Percentiles rank a stretch among this genome's conserved stretches.
Conservation (phyloP, 2,113 vertebrate species). For the Neopipo cinnamomea region DNA sequence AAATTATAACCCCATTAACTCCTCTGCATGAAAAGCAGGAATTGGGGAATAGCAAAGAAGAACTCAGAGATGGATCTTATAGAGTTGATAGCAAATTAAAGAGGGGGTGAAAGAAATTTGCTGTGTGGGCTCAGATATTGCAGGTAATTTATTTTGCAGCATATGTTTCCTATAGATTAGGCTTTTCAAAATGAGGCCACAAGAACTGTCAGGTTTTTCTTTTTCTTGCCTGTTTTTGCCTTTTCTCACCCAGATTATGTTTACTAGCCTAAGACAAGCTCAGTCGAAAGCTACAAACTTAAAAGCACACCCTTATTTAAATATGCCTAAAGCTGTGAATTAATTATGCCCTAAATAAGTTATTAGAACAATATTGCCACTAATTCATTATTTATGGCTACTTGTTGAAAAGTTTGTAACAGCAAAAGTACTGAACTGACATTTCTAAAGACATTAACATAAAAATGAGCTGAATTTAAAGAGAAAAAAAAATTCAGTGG, state of each 20-base stretch:
- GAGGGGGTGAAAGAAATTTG: neutral
- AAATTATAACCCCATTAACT: constrained; percentile 82
- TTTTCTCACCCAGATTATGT: neutral
- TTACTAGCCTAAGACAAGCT: constrained; percentile 6
- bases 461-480: constrained; percentile 68
- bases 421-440: constrained; percentile 74
- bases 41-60: constrained; percentile 67
- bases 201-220: neutral
- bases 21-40: constrained; percentile 63
- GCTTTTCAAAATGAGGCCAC: neutral
- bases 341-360: constrained; percentile 80
- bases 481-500: constrained; percentile 63
- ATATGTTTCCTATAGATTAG: constrained; percentile 35
- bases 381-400: constrained; percentile 83
- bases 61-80: constrained; percentile 57
- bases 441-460: constrained; percentile 78
- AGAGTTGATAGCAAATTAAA: constrained; percentile 58
- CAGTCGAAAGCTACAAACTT: constrained; percentile 16
- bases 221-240: neutral
- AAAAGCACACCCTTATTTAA: constrained; percentile 64
- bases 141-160: constrained; percentile 53
- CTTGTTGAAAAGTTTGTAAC: constrained; percentile 78
- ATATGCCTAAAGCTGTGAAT: constrained; percentile 74
- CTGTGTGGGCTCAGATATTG: constrained; percentile 16
- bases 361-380: constrained; percentile 77